phyloP scores from a whole-genome alignment of 1,140 invertebrate genomes.

The Ceratoteleas bidentatus region DNA sequence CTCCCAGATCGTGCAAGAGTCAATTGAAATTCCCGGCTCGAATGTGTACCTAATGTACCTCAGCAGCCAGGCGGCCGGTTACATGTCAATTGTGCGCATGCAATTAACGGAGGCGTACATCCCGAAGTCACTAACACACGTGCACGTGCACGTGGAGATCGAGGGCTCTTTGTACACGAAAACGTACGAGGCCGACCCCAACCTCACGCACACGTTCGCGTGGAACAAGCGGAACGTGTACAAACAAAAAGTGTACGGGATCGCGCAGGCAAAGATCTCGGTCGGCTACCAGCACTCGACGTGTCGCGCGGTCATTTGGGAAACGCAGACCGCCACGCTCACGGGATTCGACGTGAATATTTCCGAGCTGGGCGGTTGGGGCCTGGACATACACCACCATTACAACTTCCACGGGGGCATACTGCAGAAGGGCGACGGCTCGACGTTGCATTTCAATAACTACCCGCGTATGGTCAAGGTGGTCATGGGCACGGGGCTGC shows the following conservation, averaged over 20 bases:
- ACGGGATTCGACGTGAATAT: conserved; percentile 99
- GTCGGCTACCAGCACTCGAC: conserved; percentile 97
- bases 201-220: conserved; percentile 96
- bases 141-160: conserved; percentile 94
- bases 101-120: conserved; percentile 91
- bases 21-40: conserved; percentile 94
- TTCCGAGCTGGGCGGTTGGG: conserved; percentile 98
- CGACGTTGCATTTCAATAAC: conserved; percentile 95
- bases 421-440: conserved; percentile 97
- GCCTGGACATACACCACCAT: conserved; percentile 98
- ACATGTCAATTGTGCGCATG: conserved; percentile 95
- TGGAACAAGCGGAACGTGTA: conserved; percentile 99
- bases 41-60: conserved; percentile 95
- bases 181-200: conserved; percentile 96
- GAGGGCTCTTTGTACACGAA: conserved; percentile 95
- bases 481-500: conserved; percentile 96
- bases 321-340: conserved; percentile 94
- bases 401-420: conserved; percentile 99
- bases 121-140: conserved; percentile 90
- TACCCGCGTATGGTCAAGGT: conserved; percentile 94
- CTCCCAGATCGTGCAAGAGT: conserved; percentile 95
- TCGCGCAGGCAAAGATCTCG: conserved; percentile 91
- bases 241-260: conserved; percentile 96
- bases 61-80: conserved; percentile 94
- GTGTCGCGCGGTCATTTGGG: conserved; percentile 94